Base-by-base conservation (phyloP, 2,888 invertebrate species). In the Callimorpha dominula region DNA sequence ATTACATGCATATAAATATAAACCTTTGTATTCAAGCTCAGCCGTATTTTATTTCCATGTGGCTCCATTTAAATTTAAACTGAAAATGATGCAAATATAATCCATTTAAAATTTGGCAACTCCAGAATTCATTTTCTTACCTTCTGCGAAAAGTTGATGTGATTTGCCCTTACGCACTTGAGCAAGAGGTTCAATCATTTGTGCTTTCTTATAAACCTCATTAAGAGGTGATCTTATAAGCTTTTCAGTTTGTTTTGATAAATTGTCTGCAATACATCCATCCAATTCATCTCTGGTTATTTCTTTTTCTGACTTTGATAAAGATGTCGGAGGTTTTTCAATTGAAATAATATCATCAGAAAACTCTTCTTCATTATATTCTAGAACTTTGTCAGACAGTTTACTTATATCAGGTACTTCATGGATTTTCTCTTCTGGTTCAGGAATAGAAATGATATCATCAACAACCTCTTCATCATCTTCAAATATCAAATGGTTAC, bases 101-200 rank as follows among this genome's bases (percentile, higher is more conserved):
- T 8, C 14, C 4, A 14, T 50, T 50, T n/a, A 14, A 5, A 52
- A 7, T 42, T 64, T 64, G 15, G 14, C 0, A 40, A 50, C 15
- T 14, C 11, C 0, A 60, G 57, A 31, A 57, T 9, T n/a, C n/a
- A 57, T 31, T 12, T 14, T 76, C 92, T 89, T 89, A 92, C 92
- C 81, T 79, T 87, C 86, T 62, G 77, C 71, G 46, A 74, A 66
- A 71, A 52, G n/a, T 64, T 81, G 78, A 75, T 68, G 80, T 67
- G 83, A 68, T 86, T 84, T 92, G 71, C 77, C 82, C 82, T 81
- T 89, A 65, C 84, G 75, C 69, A 84, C 57, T 12, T 89, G 86
- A n/a, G 82, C 75, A 52, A 87, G 85, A 62, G 93, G 89, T 71
- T 90, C 87, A 80, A 93, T 93, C 77, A 93, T 85, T 85, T 91